Conservation (phyloP, 2,888 invertebrate species). For the Smittia aterrima region DNA sequence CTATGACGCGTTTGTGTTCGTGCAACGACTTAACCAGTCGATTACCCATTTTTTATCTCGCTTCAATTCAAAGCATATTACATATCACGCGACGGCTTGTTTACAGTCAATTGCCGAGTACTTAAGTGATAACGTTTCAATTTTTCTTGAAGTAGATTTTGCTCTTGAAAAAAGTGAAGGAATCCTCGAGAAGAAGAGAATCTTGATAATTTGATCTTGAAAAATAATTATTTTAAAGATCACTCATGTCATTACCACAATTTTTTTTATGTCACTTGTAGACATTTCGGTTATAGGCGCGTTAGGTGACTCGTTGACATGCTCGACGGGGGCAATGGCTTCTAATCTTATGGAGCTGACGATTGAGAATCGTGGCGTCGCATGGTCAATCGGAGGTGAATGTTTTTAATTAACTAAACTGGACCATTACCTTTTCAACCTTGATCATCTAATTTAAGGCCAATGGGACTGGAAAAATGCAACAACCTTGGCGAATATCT, state of each 20-base stretch:
- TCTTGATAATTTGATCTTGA: too few relatives aligned
- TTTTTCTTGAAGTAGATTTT: too few relatives aligned
- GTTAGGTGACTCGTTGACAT: conserved; percentile 58
- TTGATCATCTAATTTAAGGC: conserved; percentile 44
- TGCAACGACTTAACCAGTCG: background rate
- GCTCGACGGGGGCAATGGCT: conserved; percentile 54
- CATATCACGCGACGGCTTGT: too few relatives aligned
- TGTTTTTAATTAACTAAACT: conserved; percentile 28
- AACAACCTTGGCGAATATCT: conserved; percentile 57
- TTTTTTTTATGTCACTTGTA: background rate
- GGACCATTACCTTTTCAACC: conserved; percentile 51
- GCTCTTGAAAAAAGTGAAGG: too few relatives aligned
- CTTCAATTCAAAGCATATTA: background rate
- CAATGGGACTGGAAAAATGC: conserved; percentile 55
- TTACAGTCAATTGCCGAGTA: conserved; percentile 45
- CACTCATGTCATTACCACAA: too few relatives aligned
- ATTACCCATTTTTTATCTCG: conserved; percentile 15
- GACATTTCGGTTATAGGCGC: conserved; percentile 59
- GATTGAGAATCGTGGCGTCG: conserved; percentile 52
- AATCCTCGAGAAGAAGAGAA: too few relatives aligned
- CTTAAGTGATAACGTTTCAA: too few relatives aligned
- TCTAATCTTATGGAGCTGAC: conserved; percentile 51
- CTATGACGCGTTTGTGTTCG: background rate
- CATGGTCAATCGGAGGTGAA: conserved; percentile 51
- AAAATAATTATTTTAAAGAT: too few relatives aligned